phyloP scores from a whole-genome alignment of 2,113 vertebrate genomes.

The Scomber japonicus region DNA sequence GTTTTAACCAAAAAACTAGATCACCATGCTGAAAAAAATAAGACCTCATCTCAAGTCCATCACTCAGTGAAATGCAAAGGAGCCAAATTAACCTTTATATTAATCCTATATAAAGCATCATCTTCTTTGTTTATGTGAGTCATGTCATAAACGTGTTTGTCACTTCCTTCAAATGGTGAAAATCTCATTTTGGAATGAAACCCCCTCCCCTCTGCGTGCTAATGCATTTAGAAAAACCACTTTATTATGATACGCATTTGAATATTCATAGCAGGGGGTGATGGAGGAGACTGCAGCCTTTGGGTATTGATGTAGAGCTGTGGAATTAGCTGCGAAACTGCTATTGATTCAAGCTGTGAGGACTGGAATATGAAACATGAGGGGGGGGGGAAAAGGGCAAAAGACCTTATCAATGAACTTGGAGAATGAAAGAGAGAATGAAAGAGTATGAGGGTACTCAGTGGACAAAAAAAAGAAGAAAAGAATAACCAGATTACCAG shows the following conservation, averaged over 20 bases:
- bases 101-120: not conserved
- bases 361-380: slow-evolving; percentile 74
- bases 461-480: not conserved
- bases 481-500: slow-evolving; percentile 73
- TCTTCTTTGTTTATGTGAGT: slow-evolving; percentile 19
- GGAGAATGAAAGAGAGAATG: slow-evolving; percentile 56
- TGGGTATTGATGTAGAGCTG: slow-evolving; percentile 76
- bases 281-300: slow-evolving; percentile 61
- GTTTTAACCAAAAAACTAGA: slow-evolving; percentile 14
- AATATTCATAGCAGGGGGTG: slow-evolving; percentile 74
- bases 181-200: slow-evolving; percentile 44
- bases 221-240: slow-evolving; percentile 72
- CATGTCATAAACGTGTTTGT: slow-evolving; percentile 4
- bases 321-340: slow-evolving; percentile 76
- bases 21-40: not conserved
- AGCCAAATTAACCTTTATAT: slow-evolving; percentile 1
- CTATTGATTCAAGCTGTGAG: slow-evolving; percentile 78
- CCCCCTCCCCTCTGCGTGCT: slow-evolving; percentile 38
- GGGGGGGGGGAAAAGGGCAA: slow-evolving; percentile 27
- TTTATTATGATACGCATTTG: slow-evolving; percentile 71
- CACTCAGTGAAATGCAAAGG: not conserved
- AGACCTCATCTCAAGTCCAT: slow-evolving; percentile 5
- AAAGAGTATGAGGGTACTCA: slow-evolving; percentile 50
- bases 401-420: slow-evolving; percentile 80
- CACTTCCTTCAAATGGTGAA: slow-evolving; percentile 39